Evolutionary conservation across 2,113 vertebrate genomes (phyloP).

Genomic region (Phylloscopus trochiloides): DNA sequence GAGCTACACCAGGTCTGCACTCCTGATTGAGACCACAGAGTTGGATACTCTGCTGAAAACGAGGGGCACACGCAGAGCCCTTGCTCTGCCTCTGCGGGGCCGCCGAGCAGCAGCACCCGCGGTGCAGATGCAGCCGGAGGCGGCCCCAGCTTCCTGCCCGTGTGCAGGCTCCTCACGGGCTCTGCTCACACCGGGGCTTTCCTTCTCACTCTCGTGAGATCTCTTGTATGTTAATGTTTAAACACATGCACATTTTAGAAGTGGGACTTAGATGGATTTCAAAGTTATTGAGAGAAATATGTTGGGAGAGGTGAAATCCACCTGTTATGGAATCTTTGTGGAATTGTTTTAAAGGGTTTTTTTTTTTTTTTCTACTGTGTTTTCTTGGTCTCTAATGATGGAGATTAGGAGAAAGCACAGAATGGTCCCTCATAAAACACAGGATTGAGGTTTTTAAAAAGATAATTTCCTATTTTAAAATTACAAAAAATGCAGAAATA

Average conservation of each 20-base stretch:
- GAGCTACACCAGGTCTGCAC: accelerated
- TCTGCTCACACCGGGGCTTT: neutral
- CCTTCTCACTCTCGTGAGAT: accelerated
- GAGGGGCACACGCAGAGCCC: accelerated
- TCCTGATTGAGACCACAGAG: neutral
- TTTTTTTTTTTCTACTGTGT: neutral
- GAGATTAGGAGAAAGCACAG: neutral
- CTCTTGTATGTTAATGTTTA: accelerated
- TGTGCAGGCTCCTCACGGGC: accelerated
- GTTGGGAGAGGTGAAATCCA: accelerated
- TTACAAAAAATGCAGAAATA: neutral
- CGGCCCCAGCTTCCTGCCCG: accelerated
- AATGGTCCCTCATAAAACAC: neutral
- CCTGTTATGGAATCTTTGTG: neutral
- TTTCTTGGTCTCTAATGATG: neutral
- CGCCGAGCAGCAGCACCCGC: accelerated
- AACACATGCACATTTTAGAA: accelerated
- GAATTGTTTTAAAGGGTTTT: neutral
- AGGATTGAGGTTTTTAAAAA: neutral
- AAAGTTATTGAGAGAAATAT: neutral
- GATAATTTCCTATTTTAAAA: neutral
- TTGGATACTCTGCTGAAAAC: neutral
- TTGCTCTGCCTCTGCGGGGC: accelerated
- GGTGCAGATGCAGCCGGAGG: neutral
- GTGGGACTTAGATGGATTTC: neutral